Conservation (phyloP, 2,797 vertebrate species). For the Allobates femoralis region DNA sequence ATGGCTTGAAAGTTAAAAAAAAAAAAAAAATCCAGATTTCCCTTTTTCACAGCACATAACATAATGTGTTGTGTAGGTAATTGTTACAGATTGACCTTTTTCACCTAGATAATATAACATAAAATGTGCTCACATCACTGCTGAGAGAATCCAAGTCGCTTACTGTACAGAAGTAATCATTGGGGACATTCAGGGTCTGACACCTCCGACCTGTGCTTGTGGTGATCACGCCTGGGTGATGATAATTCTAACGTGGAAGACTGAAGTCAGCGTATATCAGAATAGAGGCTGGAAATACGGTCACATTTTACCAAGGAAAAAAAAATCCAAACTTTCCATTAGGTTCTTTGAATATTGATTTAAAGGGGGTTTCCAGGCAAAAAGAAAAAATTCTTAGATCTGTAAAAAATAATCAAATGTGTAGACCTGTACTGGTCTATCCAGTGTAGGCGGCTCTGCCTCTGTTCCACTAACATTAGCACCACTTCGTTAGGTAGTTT, state of each 20-base stretch:
- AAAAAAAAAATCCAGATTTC: not conserved
- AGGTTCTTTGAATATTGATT: too few relatives aligned
- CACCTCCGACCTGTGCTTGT: not conserved
- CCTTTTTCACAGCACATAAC: not conserved
- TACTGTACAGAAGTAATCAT: not conserved
- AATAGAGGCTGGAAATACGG: not conserved
- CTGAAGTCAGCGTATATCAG: not conserved
- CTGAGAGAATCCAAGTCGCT: not conserved
- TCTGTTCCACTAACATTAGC: too few relatives aligned
- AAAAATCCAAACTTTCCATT: too few relatives aligned
- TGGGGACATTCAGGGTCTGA: not conserved
- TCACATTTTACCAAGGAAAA: not conserved
- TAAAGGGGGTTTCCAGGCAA: too few relatives aligned
- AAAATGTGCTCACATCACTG: not conserved
- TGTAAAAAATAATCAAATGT: too few relatives aligned
- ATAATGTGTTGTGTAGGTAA: not conserved
- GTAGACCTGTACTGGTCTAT: too few relatives aligned
- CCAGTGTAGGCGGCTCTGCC: too few relatives aligned
- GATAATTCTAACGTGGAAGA: not conserved
- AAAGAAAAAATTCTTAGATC: too few relatives aligned
- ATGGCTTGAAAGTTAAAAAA: too few relatives aligned
- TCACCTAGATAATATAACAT: not conserved
- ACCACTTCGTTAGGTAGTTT: too few relatives aligned
- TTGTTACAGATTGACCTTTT: not conserved
- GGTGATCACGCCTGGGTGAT: not conserved